These are phyloP conservation scores for Dicranocentrus wangi DNA, from an alignment of 2,888 invertebrate species.

Conservation along the genomic window DNA sequence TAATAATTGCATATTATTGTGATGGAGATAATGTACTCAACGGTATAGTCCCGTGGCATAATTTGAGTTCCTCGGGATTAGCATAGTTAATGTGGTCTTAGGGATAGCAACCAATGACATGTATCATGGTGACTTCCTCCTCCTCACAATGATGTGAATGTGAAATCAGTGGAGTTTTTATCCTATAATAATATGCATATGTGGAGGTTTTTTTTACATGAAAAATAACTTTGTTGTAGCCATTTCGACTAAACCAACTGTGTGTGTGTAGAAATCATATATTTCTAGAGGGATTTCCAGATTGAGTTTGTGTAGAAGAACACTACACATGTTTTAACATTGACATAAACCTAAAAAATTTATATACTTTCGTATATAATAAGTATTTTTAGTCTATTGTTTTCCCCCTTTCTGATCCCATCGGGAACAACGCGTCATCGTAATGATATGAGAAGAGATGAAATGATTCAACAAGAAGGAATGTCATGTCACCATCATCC, in stretches of 20 bases:
- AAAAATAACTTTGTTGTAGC: too few species aligned
- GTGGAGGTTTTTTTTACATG: too few species aligned
- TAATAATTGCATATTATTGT: constrained; percentile 36
- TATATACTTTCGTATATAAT: too few species aligned
- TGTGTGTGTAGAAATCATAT: too few species aligned
- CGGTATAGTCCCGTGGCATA: constrained; percentile 10
- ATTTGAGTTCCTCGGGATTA: background rate
- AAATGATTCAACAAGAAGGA: constrained; percentile 20
- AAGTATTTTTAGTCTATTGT: too few species aligned
- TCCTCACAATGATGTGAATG: background rate
- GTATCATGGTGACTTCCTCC: background rate
- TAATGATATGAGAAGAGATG: background rate
- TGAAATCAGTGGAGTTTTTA: background rate
- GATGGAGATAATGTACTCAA: constrained; percentile 26
- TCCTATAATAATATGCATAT: too few species aligned
- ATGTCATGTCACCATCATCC: constrained; percentile 7
- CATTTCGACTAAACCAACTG: too few species aligned
- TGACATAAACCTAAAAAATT: too few species aligned
- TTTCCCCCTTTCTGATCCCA: background rate
- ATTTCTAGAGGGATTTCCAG: too few species aligned
- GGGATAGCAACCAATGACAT: background rate
- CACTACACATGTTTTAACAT: too few species aligned
- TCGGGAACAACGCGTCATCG: background rate
- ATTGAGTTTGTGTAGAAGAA: too few species aligned
- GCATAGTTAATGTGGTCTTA: background rate